Conservation (phyloP, 2,797 vertebrate genomes). For the Austrolebias charrua region DNA sequence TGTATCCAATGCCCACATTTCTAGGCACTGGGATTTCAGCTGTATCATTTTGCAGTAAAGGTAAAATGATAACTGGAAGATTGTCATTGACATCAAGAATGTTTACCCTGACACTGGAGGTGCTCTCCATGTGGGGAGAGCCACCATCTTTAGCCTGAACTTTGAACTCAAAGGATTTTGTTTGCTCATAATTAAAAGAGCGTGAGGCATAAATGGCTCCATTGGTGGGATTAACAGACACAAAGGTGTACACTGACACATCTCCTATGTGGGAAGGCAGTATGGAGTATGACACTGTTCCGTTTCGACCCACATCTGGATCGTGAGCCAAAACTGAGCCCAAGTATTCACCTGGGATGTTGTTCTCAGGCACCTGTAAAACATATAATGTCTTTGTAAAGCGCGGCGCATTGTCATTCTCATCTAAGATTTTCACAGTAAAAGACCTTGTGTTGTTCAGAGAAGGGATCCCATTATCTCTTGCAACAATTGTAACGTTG, state of each 20-base stretch:
- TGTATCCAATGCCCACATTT: slow-evolving; percentile 95
- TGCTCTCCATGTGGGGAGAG: slow-evolving; percentile 94
- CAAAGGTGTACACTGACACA: slow-evolving; percentile 96
- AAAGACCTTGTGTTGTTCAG: slow-evolving; percentile 97
- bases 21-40: slow-evolving; percentile 96
- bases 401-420: slow-evolving; percentile 95
- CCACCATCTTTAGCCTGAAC: slow-evolving; percentile 95
- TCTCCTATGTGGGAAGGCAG: slow-evolving; percentile 92
- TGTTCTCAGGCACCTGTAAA: slow-evolving; percentile 96
- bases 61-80: slow-evolving; percentile 93
- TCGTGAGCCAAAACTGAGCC: slow-evolving; percentile 96
- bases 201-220: slow-evolving; percentile 97
- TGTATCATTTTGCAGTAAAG: slow-evolving; percentile 93
- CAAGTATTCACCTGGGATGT: slow-evolving; percentile 96
- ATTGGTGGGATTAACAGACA: slow-evolving; percentile 96
- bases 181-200: slow-evolving; percentile 98
- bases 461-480: slow-evolving; percentile 92
- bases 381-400: slow-evolving; percentile 95
- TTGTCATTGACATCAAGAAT: slow-evolving; percentile 97
- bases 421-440: slow-evolving; percentile 93
- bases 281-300: slow-evolving; percentile 96
- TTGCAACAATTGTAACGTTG: slow-evolving; percentile 96
- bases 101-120: slow-evolving; percentile 94
- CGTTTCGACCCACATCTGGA: slow-evolving; percentile 95
- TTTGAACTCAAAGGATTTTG: slow-evolving; percentile 97